Evolutionary conservation across 2,888 invertebrate species (phyloP).

Genomic region (Timema podura): DNA sequence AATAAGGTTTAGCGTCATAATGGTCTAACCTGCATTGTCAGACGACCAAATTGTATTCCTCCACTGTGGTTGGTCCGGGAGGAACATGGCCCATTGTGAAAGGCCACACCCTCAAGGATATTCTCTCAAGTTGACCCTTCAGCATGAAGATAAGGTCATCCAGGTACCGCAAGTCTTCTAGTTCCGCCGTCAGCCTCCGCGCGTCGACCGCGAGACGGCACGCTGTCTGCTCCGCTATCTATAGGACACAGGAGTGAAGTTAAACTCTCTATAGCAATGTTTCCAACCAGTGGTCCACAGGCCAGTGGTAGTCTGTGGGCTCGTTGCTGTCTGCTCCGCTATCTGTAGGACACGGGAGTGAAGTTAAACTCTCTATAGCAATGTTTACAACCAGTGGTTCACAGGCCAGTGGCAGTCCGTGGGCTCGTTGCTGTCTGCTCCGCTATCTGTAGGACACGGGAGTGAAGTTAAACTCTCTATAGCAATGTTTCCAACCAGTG

Average conservation of each 20-base stretch:
- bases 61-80: not conserved
- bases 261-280: too few relatives aligned
- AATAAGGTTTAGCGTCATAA: too few relatives aligned
- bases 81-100: conserved; percentile 18
- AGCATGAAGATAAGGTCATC: conserved; percentile 24
- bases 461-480: too few relatives aligned
- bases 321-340: not conserved
- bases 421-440: not conserved
- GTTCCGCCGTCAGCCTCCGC: not conserved
- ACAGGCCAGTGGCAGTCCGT: too few relatives aligned
- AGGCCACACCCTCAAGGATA: conserved; percentile 21
- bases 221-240: conserved; percentile 6
- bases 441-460: not conserved
- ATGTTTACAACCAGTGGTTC: too few relatives aligned
- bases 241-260: not conserved
- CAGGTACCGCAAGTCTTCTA: conserved; percentile 17
- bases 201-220: conserved; percentile 6
- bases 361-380: too few relatives aligned
- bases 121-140: conserved; percentile 19
- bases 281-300: too few relatives aligned
- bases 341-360: not conserved
- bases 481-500: too few relatives aligned
- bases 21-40: not conserved
- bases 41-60: conserved; percentile 21
- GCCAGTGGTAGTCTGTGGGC: too few relatives aligned